A percentile compares a stretch with the other conserved stretches of the same genome.
These are phyloP conservation scores for Rhegmatorhina hoffmannsi DNA, from an alignment of 2,113 vertebrate species.

Conservation along the genomic window DNA sequence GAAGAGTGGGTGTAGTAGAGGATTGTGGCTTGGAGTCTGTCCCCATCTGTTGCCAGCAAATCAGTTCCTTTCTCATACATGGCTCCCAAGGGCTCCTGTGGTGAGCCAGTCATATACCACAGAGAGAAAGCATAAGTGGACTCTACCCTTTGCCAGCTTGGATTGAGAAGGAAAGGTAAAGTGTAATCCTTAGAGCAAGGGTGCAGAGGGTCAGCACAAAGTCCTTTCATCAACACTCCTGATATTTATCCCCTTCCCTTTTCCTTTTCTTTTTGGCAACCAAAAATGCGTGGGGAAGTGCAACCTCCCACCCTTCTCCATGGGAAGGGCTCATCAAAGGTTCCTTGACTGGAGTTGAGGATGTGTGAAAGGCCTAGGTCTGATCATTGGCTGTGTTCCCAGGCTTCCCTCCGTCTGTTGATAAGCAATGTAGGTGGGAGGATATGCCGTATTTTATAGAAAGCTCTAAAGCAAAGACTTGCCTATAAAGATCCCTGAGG, in stretches of 20 bases:
- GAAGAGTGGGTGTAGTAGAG: conserved; percentile 19
- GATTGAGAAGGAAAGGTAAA: neutral
- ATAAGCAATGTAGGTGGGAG: conserved; percentile 50
- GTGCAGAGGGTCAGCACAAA: conserved; percentile 23
- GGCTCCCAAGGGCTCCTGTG: neutral
- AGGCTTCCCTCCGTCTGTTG: conserved; percentile 64
- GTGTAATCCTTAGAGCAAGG: neutral
- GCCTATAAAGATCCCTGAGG: conserved; percentile 68
- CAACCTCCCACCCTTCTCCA: conserved; percentile 45
- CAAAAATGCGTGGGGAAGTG: neutral
- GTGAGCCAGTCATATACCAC: neutral
- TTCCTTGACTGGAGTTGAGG: conserved; percentile 49
- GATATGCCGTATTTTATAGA: conserved; percentile 56
- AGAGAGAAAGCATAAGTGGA: neutral
- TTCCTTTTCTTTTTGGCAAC: conserved; percentile 31
- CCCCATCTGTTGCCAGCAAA: conserved; percentile 22
- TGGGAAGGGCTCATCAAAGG: conserved; percentile 52
- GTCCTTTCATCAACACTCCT: conserved; percentile 11
- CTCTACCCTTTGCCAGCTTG: neutral
- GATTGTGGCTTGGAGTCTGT: conserved; percentile 20
- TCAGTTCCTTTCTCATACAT: neutral
- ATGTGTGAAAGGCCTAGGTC: conserved; percentile 57
- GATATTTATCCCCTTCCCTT: neutral
- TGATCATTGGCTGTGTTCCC: conserved; percentile 57
- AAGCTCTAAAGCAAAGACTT: conserved; percentile 58